These are phyloP conservation scores for Drosophila mettleri DNA, from an alignment of 2,888 invertebrate genomes.

Conservation along the genomic window DNA sequence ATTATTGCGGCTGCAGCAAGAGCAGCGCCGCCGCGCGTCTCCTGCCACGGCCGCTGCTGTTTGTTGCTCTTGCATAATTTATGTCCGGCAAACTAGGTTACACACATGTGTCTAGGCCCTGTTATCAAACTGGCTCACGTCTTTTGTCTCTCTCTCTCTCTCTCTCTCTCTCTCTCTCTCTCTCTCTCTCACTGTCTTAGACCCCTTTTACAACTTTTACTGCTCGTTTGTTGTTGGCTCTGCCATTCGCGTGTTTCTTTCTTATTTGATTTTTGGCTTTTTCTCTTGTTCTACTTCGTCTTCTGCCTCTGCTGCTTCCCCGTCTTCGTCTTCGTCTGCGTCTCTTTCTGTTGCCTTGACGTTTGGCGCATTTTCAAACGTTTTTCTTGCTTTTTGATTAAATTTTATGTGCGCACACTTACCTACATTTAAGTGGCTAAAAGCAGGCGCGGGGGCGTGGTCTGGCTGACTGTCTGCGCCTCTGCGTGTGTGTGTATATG, in stretches of 20 bases:
- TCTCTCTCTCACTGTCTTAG: neutral
- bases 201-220: constrained; percentile 37
- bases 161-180: neutral
- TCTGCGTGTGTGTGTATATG: constrained; percentile 1
- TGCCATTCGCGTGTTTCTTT: constrained; percentile 40
- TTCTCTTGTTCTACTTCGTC: constrained; percentile 1
- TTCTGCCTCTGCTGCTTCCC: neutral
- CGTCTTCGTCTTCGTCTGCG: neutral
- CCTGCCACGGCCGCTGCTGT: constrained; percentile 21
- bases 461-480: constrained; percentile 1
- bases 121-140: constrained; percentile 60
- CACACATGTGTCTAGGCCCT: constrained; percentile 50
- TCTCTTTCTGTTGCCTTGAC: constrained; percentile 32
- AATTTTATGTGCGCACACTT: constrained; percentile 63
- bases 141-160: constrained; percentile 19
- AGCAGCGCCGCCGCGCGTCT: constrained; percentile 6
- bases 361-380: constrained; percentile 75
- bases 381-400: constrained; percentile 68
- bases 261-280: constrained; percentile 29
- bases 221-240: constrained; percentile 13
- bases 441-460: constrained; percentile 14
- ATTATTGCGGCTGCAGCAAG: constrained; percentile 12
- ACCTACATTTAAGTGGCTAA: constrained; percentile 36
- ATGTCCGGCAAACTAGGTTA: constrained; percentile 77
- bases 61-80: constrained; percentile 76